phyloP scores from a whole-genome alignment of 2,113 vertebrate genomes.

The Callopanchax toddi region DNA sequence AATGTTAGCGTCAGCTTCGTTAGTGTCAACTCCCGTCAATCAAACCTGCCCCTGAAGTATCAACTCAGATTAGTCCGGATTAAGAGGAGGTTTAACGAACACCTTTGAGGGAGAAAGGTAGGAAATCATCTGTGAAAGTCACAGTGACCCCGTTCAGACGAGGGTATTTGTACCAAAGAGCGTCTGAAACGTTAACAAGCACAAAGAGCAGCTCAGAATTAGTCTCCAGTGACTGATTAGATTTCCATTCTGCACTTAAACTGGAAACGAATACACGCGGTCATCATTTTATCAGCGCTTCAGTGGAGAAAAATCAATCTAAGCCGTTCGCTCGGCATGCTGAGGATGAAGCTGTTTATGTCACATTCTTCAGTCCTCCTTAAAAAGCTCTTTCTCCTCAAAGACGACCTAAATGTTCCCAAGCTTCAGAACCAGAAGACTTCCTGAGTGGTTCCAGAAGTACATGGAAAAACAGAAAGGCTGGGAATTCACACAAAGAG shows the following conservation, averaged over 20 bases:
- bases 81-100: conserved; percentile 24
- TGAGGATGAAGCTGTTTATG: too few relatives aligned
- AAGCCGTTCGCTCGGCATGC: background rate
- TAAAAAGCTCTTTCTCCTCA: too few relatives aligned
- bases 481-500: background rate
- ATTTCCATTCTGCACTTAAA: conserved; percentile 15
- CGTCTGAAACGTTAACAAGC: background rate
- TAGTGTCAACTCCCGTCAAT: conserved; percentile 57
- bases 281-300: background rate
- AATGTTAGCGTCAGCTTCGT: conserved; percentile 6
- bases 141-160: background rate
- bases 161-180: conserved; percentile 6
- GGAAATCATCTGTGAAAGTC: conserved; percentile 26
- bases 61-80: conserved; percentile 43
- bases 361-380: too few relatives aligned
- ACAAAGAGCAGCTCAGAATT: background rate
- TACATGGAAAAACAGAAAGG: background rate
- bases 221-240: conserved; percentile 37
- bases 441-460: too few relatives aligned
- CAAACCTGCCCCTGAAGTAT: conserved; percentile 41
- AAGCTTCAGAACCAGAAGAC: background rate
- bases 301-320: background rate
- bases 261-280: background rate
- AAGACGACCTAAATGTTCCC: too few relatives aligned
- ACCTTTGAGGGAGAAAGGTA: conserved; percentile 20